Base-by-base conservation (phyloP, 2,888 invertebrate species). In the Apodemia arnacis region DNA sequence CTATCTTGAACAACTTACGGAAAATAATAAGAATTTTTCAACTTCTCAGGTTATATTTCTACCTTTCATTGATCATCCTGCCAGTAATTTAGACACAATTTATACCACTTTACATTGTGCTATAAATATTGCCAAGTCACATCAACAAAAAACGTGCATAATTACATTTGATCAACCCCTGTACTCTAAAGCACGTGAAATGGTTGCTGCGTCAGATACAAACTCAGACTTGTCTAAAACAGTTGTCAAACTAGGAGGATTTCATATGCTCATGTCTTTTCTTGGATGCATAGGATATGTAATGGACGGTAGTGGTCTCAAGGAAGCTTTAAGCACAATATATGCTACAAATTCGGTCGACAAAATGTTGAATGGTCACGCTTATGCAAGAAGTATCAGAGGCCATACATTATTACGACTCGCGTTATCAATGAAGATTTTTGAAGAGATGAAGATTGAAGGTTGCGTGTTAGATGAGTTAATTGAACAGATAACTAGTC, bases 251-350 rank as follows among this genome's bases (percentile, higher is more conserved):
- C 81, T 91, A 13, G 89, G 92, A 81, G 91, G 87, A 79, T 93
- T 92, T 83, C 91, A 93, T 87, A 34, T 91, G 77, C 87, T 96
- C 2, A 96, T 96, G 96, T 96, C 95, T 1, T 97, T 95, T 89
- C 72, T 96, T 27, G 95, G 95, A 82, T 83, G 94, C 31, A 95
- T 96, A 54, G 96, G 96, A 49, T 88, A 94, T 84, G 95, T 96
- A 83, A 97, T 97, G 96, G 85, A 89, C 76, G 96, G 96, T 83
- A 96, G 96, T 88, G 96, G 96, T 10, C 49, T 96, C 21, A 95
- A 95, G 90, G 95, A 96, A 87, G 82, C 90, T 11, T 78, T 95
- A 1, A 41, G 80, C 44, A 24, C 27, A 15, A 94, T 95, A 78
- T 96, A 95, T 83, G 89, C 85, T n/a, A 15, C 80, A 44, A 85